Base-by-base conservation (phyloP, 2,797 vertebrate species). In the Semaprochilodus insignis region DNA sequence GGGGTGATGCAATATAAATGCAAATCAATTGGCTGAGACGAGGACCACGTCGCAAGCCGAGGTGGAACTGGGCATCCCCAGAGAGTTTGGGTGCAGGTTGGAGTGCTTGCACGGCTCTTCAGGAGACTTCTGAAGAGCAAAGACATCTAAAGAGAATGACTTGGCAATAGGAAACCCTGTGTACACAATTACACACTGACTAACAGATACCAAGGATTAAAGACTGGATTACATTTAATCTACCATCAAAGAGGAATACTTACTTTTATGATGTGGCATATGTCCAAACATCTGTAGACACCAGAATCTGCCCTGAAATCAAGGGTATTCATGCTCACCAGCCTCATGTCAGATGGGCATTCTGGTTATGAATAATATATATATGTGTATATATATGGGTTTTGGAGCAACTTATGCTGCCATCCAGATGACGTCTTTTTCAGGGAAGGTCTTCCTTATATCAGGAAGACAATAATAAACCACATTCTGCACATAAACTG, bases 1-100 rank as follows among this genome's bases (percentile, higher is more conserved):
- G 83, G 85, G 88, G 90, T 81, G 57, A 91, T 90, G 88, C 90
- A 93, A 93, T 94, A 92, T 94, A 94, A 94, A 94, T 95, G 93
- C 91, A 91, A 94, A 94, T 94, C 87, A 73, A 74, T 75, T 84
- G 80, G 69, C 82, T 77, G 74, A 82, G 90, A 91, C 88, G 88
- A 88, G 84, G 83, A 90, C 83, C 88, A 85, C 7, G 76, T 85
- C 79, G 17, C 77, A 89, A 87, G 86, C 87, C 89, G 87, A 87
- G 11, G 10, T 83, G 85, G 87, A 82, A 77, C 84, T 89, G 90
- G 89, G 55, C 81, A 91, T 92, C 90, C 86, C 88, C 81, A 83
- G 74, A 85, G 77, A 21, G 19, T 6, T 83, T 84, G 86, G 81
- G 84, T 75, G 82, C 77, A 82, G 79, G 77, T 76, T 54, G 71